Conservation (phyloP, 23 tunicate species). For the Styela plicata region DNA sequence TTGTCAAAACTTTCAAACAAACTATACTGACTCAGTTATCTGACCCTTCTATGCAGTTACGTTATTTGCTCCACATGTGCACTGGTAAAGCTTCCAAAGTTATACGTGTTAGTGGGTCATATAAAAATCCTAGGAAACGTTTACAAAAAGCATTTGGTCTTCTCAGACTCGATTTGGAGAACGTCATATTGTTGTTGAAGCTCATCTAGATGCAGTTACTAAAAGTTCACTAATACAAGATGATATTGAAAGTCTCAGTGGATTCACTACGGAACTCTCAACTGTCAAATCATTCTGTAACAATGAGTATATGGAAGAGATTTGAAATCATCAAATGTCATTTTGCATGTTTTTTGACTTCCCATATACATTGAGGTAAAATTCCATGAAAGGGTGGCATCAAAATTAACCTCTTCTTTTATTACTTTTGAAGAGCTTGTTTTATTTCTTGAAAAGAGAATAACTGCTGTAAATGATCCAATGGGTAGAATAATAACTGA, state of each 20-base stretch:
- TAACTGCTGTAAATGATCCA: neutral
- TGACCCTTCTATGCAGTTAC: neutral
- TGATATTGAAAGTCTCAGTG: neutral
- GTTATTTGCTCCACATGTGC: neutral
- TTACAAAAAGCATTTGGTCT: too few species aligned
- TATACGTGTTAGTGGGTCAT: neutral
- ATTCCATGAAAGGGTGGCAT: neutral
- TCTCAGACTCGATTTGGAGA: too few species aligned
- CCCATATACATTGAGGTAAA: neutral
- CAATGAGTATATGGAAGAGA: too few species aligned
- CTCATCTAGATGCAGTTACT: neutral
- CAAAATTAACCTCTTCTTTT: neutral
- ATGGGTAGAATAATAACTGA: neutral
- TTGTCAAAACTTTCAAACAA: too few species aligned
- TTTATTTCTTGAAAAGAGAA: neutral
- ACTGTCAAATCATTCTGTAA: too few species aligned
- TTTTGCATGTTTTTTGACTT: neutral
- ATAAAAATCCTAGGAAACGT: neutral
- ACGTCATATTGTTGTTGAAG: neutral
- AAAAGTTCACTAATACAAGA: neutral
- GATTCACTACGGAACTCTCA: too few species aligned
- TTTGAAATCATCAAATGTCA: neutral
- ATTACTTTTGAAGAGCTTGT: neutral
- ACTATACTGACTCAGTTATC: neutral
- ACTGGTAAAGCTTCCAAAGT: neutral